phyloP scores from a whole-genome alignment of 1,140 invertebrate species.

The Pomacea maculata region DNA sequence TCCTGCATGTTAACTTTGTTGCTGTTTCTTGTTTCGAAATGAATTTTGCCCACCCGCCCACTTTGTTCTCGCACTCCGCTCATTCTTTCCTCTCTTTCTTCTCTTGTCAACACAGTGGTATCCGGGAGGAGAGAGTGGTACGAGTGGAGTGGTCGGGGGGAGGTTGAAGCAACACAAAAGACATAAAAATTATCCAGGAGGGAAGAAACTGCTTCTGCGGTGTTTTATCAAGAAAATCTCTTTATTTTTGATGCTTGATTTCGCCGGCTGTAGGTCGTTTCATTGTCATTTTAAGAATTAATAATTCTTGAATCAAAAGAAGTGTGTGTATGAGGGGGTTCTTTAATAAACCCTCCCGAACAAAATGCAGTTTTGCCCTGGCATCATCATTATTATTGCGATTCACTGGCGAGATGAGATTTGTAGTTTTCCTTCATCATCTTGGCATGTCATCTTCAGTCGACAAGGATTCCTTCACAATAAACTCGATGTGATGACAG shows the following conservation, averaged over 20 bases:
- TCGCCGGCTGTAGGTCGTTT: background rate
- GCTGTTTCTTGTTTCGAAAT: background rate
- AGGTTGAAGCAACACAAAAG: too few species aligned
- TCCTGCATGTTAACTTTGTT: background rate
- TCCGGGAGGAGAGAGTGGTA: too few species aligned
- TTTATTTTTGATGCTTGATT: background rate
- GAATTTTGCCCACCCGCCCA: background rate
- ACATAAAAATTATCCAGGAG: too few species aligned
- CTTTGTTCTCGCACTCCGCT: background rate
- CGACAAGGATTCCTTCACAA: too few species aligned
- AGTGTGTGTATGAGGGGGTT: background rate
- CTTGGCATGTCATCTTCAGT: too few species aligned
- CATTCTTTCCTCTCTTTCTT: background rate
- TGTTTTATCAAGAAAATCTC: background rate
- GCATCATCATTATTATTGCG: too few species aligned
- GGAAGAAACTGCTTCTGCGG: too few species aligned
- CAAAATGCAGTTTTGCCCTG: background rate
- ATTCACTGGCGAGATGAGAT: background rate
- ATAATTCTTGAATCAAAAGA: background rate
- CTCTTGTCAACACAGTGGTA: background rate
- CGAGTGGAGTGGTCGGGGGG: too few species aligned
- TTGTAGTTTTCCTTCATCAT: too few species aligned
- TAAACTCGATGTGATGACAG: too few species aligned
- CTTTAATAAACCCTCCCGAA: background rate
- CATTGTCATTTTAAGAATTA: too few species aligned